Evolutionary conservation across 2,888 invertebrate genomes (phyloP).

Genomic region (Meliscaeva auricollis): DNA sequence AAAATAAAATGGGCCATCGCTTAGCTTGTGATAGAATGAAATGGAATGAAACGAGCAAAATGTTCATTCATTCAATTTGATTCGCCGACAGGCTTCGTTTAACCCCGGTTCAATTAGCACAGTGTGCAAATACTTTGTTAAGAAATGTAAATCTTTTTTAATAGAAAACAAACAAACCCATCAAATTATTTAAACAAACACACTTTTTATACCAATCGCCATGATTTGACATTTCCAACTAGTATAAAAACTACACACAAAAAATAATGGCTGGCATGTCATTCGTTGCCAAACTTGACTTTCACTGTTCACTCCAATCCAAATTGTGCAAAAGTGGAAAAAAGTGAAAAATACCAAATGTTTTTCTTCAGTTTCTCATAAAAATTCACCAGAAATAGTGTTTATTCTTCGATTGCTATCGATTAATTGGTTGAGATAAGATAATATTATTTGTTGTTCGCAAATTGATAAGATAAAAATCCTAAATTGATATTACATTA

Average conservation of each 20-base stretch:
- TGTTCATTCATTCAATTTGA: no score
- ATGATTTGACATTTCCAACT: slow-evolving; percentile 38
- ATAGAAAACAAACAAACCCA: slow-evolving; percentile 19
- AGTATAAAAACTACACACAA: slow-evolving; percentile 45
- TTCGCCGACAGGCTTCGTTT: no score
- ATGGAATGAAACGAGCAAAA: no score
- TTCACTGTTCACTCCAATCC: slow-evolving; percentile 26
- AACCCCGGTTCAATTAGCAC: no score
- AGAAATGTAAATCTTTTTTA: no score
- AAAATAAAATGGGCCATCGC: no score
- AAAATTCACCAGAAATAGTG: slow-evolving; percentile 33
- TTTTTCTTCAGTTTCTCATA: slow-evolving; percentile 39
- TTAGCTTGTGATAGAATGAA: no score
- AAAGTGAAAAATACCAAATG: slow-evolving; percentile 45
- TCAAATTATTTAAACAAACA: slow-evolving; percentile 35
- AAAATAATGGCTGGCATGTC: slow-evolving; percentile 29
- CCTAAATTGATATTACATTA: slow-evolving; percentile 21
- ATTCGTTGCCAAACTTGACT: slow-evolving; percentile 57
- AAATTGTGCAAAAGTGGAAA: slow-evolving; percentile 65
- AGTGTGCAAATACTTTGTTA: no score
- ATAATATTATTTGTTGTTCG: slow-evolving; percentile 39
- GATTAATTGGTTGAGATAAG: slow-evolving; percentile 26
- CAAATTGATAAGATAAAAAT: slow-evolving; percentile 66
- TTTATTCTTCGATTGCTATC: slow-evolving; percentile 29
- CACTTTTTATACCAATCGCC: slow-evolving; percentile 37